phyloP scores from a whole-genome alignment of 2,113 vertebrate species.

The Phylloscopus trochiloides region DNA sequence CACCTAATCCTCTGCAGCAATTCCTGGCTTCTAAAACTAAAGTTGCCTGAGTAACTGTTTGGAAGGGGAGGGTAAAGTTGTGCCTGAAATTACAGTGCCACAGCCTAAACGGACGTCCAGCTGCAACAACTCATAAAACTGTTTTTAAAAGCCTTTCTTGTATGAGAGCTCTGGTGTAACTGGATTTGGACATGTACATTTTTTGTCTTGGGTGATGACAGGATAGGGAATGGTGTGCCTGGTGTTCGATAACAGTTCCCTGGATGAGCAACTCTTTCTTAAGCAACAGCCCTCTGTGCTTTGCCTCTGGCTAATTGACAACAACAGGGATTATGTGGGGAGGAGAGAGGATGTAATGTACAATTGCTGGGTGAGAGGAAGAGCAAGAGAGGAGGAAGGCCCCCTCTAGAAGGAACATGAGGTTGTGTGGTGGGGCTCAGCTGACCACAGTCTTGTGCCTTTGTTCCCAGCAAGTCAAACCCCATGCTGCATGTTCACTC shows the following conservation, averaged over 20 bases:
- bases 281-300: background rate
- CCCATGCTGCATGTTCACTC: background rate
- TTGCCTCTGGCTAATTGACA: slow-evolving; percentile 20
- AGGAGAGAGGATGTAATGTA: background rate
- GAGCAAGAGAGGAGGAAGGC: background rate
- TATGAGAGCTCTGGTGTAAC: background rate
- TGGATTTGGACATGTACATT: background rate
- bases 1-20: background rate
- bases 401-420: background rate
- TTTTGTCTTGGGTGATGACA: background rate
- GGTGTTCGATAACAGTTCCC: background rate
- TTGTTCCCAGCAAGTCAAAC: background rate
- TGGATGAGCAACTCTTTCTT: background rate
- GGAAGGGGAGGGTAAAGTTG: background rate
- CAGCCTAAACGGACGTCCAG: background rate
- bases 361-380: background rate
- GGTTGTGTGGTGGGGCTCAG: background rate
- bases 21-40: background rate
- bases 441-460: background rate
- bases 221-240: background rate
- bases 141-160: background rate
- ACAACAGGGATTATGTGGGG: background rate
- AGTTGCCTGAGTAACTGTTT: background rate
- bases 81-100: background rate
- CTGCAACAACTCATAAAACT: background rate